Evolutionary conservation across 1,140 invertebrate species (phyloP), one percentile per base, ranked within the genome.

Genomic region (Heliconius himera): DNA sequence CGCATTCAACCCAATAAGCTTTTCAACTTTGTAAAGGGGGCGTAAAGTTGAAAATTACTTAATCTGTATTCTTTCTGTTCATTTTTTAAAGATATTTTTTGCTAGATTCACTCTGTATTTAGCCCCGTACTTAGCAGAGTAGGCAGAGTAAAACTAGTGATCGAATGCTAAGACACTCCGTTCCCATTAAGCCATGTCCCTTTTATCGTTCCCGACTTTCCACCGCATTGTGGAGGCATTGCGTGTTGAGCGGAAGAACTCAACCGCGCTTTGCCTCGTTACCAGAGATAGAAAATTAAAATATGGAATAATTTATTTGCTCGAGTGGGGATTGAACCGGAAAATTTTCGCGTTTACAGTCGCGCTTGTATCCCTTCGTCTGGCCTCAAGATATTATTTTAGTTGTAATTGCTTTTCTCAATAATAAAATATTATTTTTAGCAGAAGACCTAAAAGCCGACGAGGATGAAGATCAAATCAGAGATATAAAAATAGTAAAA

Each of bases 381-480:
- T 4, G 16, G 18, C 51, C n/a, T 56, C 54, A 51, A 51, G 18
- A 46, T 46, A 16, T 51, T 51, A 51, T 20, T 18, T 51, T 36
- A 36, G 8, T 56, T 8, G 3, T 56, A n/a, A 36, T 26, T 33
- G 20, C 0, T 20, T 70, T 33, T 36, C 26, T 18, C 16, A 18
- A 29, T 70, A 70, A n/a, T 3, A 41, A 26, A 33, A 56, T 72
- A 33, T 60, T 76, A 51, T 77, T 78, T 36, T 41, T 51, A 84
- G n/a, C 11, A 66, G 83, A 78, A 26, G 81, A 85, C 6, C 29
- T 71, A 11, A 80, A 79, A 29, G 54, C 76, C 26, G 83, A 83
- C 54, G 84, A 83, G 1, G 83, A 83, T 22, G 84, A 85, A 20
- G 80, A 82, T 13, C n/a, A n/a, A n/a, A 77, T 76, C 0, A 80